Conservation (phyloP, 2,797 vertebrate genomes). For the Parotocinclus haroldoi region DNA sequence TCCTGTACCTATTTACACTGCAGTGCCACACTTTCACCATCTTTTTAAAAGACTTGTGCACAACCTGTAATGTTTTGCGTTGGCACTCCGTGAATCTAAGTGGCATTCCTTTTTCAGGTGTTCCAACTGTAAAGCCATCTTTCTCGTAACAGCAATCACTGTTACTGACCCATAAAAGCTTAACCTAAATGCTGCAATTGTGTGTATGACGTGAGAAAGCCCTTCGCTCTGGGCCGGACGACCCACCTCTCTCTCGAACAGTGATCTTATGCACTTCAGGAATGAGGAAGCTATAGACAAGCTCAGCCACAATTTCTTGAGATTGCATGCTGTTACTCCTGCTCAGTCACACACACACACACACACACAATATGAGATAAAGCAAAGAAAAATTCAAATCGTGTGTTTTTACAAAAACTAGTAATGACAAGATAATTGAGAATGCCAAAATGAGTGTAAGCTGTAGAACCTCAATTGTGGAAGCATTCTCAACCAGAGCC, state of each 20-base stretch:
- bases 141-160: too few relatives aligned
- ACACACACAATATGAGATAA: too few relatives aligned
- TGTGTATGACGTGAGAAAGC: not conserved
- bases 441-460: too few relatives aligned
- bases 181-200: not conserved
- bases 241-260: conserved; percentile 81
- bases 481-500: too few relatives aligned
- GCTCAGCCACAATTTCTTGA: conserved; percentile 88
- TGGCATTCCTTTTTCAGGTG: too few relatives aligned
- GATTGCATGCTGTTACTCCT: conserved; percentile 80
- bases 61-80: not conserved
- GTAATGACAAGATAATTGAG: too few relatives aligned
- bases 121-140: too few relatives aligned
- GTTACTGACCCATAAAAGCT: too few relatives aligned
- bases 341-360: conserved; percentile 29
- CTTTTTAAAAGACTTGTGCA: not conserved
- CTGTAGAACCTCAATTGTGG: too few relatives aligned
- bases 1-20: not conserved
- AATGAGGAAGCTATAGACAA: conserved; percentile 90
- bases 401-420: not conserved
- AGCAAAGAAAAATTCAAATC: not conserved
- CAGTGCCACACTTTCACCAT: not conserved
- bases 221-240: not conserved
- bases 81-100: not conserved
- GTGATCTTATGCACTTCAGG: conserved; percentile 82